Evolutionary conservation across 2,888 invertebrate species (phyloP), one percentile per base, ranked within the genome.

Genomic region (Chaetoderma sp.): DNA sequence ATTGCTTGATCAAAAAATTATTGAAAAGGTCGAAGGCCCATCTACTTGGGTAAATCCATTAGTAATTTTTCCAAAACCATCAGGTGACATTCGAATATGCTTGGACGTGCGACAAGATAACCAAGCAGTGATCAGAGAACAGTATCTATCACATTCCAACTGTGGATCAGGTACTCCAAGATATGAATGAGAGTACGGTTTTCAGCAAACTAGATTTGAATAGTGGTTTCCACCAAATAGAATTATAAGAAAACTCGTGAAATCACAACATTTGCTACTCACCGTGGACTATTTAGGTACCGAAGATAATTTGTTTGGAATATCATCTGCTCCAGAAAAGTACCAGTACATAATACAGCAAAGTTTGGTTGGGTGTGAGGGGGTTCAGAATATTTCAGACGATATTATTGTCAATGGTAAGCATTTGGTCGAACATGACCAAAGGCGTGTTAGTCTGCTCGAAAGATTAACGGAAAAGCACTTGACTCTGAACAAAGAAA

Each of bases 221-320:
- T 42, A 67, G 59, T 64, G 75, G 70, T 0, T 79, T 70, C 52
- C 74, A 76, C 39, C 73, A 78, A 39, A 60, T 74, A 1, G 75
- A 76, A 44, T 49, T 75, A 10, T 49, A 57, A 8, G 66, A 70
- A 27, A 67, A 69, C 21, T 76, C 73, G 76, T 5, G 66, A 68
- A 2, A 76, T 78, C 4, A 76, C 77, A 16, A 73, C 76, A 23
- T 78, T 77, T 57, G 59, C 71, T 13, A 77, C 74, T 16, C 70
- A 75, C 27, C 67, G 54, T 36, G 71, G 70, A 8, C 39, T 71
- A 4, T 73, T 57, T 49, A 28, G 76, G n/a, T 77, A 70, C 39
- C 70, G 70, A 59, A 25, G 72, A 4, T 52, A 77, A n/a, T 1
- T 60, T 63, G 39, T 76, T 76, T 67, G 74, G 70, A 1, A 63